Percentiles rank a stretch among this genome's conserved stretches.
Conservation (phyloP, 2,113 vertebrate genomes). For the Eurypyga helias region DNA sequence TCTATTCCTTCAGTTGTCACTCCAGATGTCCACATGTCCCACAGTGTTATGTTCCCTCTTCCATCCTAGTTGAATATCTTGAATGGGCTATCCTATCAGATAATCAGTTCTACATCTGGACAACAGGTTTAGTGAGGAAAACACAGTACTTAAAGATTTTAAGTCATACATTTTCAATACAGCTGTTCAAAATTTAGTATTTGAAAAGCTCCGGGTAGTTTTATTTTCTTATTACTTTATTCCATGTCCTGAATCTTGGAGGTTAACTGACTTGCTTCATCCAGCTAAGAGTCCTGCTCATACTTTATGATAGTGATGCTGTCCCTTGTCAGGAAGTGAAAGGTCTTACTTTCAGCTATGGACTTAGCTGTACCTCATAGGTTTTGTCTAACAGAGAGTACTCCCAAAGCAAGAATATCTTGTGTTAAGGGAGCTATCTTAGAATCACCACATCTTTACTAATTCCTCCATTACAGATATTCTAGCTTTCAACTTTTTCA, state of each 20-base stretch:
- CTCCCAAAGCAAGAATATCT: background rate
- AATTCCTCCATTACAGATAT: background rate
- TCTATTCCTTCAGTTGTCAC: background rate
- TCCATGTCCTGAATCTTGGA: background rate
- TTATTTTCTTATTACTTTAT: background rate
- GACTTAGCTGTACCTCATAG: background rate
- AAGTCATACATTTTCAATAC: background rate
- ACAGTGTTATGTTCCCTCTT: background rate
- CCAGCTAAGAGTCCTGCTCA: background rate
- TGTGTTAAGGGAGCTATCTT: background rate
- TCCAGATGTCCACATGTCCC: background rate
- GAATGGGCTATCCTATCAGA: background rate
- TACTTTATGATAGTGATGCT: background rate
- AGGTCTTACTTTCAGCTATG: background rate
- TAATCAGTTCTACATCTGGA: background rate
- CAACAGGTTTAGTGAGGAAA: background rate
- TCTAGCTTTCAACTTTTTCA: conserved; percentile 38
- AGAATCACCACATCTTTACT: background rate
- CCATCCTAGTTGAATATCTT: background rate
- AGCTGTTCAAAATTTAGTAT: background rate
- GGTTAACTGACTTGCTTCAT: background rate
- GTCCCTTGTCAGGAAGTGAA: background rate
- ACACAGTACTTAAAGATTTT: background rate
- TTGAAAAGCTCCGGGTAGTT: background rate
- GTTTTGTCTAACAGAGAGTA: background rate